phyloP scores from a whole-genome alignment of 2,888 invertebrate genomes.

The Ligdia adustata region DNA sequence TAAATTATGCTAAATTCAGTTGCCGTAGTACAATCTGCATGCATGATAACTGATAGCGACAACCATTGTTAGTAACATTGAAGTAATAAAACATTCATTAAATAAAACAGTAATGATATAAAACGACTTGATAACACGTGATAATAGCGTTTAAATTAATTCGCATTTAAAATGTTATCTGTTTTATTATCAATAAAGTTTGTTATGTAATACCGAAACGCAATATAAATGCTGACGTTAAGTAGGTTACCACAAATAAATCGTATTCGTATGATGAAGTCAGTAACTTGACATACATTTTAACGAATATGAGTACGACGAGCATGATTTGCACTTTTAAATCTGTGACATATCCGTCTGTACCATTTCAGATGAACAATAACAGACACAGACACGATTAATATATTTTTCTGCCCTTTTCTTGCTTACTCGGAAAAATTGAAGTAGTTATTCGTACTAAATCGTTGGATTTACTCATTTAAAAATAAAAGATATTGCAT shows the following conservation, averaged over 20 bases:
- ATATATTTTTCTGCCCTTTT: no score
- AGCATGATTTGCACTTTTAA: no score
- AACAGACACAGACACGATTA: no score
- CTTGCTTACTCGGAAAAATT: no score
- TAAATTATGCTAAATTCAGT: not conserved
- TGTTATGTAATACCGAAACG: slow-evolving; percentile 13
- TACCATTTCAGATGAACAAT: no score
- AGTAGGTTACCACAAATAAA: not conserved
- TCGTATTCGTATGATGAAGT: no score
- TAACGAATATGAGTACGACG: no score
- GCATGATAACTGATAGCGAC: slow-evolving; percentile 5
- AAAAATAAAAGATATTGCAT: no score
- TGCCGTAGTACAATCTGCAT: slow-evolving; percentile 1
- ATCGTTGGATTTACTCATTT: no score
- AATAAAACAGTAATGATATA: slow-evolving; percentile 14
- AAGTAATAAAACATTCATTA: slow-evolving; percentile 18
- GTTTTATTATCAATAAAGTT: slow-evolving; percentile 13
- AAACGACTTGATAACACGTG: slow-evolving; percentile 9
- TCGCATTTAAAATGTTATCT: slow-evolving; percentile 12
- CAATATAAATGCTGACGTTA: slow-evolving; percentile 3
- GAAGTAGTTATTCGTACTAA: no score
- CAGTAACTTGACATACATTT: no score
- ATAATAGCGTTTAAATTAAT: slow-evolving; percentile 19
- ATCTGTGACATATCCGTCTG: no score
- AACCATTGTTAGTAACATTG: slow-evolving; percentile 10